These are phyloP conservation scores for Petroica traversi DNA, from an alignment of 2,113 vertebrate species.

Conservation along the genomic window DNA sequence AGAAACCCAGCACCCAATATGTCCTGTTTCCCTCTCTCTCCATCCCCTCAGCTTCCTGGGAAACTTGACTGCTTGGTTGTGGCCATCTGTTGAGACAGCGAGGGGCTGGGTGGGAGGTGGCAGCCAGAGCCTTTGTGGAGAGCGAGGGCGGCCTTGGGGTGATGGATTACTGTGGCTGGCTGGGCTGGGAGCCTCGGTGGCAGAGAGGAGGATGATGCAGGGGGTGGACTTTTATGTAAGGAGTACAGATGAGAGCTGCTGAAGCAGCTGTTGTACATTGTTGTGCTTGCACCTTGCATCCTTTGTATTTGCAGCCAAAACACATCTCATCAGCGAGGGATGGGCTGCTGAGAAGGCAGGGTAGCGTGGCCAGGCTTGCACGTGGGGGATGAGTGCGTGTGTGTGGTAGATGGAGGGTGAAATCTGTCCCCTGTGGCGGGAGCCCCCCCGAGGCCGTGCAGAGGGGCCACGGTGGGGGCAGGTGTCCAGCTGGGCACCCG, in stretches of 20 bases:
- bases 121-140: neutral
- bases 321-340: neutral
- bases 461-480: rapidly evolving
- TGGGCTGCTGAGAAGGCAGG: neutral
- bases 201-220: neutral
- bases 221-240: neutral
- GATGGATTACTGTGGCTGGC: neutral
- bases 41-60: neutral
- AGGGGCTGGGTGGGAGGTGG: neutral
- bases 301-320: neutral
- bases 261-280: neutral
- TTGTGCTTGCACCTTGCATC: neutral
- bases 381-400: rapidly evolving
- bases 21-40: neutral
- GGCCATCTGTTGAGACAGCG: neutral
- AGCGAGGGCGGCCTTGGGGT: neutral
- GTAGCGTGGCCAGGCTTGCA: neutral
- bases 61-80: neutral
- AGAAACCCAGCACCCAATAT: neutral
- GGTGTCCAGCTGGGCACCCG: neutral
- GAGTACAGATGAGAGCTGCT: neutral
- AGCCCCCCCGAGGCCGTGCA: rapidly evolving
- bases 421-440: rapidly evolving
- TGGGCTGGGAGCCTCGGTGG: neutral
- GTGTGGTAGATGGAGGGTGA: neutral